phyloP scores from a whole-genome alignment of 2,113 vertebrate genomes.

The Platichthys flesus region DNA sequence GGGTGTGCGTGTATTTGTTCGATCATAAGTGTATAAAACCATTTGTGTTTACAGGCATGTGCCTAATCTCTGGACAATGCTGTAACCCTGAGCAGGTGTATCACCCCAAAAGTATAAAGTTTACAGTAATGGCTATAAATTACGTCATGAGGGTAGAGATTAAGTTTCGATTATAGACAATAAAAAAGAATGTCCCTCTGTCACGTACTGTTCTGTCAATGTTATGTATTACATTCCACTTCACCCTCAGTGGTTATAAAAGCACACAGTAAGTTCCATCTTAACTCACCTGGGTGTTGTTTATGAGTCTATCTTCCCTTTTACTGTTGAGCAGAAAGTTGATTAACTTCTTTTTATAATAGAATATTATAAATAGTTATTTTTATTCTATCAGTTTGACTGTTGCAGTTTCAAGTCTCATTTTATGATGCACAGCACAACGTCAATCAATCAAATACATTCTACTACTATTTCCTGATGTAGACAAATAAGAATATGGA shows the following conservation, averaged over 20 bases:
- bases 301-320: neutral
- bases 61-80: neutral
- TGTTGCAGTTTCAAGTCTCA: neutral
- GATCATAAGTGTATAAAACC: neutral
- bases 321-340: neutral
- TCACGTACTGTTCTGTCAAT: neutral
- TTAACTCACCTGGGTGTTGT: neutral
- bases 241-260: neutral
- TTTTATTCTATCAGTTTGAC: neutral
- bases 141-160: slow-evolving; percentile 4
- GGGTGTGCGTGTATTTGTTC: slow-evolving; percentile 9
- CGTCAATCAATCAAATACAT: no score
- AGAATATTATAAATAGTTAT: neutral
- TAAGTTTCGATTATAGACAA: slow-evolving; percentile 32
- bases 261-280: no score
- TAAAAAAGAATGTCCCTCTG: slow-evolving; percentile 6
- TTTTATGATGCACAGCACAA: no score
- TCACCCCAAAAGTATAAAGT: neutral
- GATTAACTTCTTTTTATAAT: slow-evolving; percentile 6
- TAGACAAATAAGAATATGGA: no score
- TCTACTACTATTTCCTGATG: no score
- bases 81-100: neutral
- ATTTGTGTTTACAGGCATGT: neutral
- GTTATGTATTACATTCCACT: neutral
- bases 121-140: slow-evolving; percentile 41